Conservation (phyloP, 2,888 invertebrate species). For the Ormyrus rosae region DNA sequence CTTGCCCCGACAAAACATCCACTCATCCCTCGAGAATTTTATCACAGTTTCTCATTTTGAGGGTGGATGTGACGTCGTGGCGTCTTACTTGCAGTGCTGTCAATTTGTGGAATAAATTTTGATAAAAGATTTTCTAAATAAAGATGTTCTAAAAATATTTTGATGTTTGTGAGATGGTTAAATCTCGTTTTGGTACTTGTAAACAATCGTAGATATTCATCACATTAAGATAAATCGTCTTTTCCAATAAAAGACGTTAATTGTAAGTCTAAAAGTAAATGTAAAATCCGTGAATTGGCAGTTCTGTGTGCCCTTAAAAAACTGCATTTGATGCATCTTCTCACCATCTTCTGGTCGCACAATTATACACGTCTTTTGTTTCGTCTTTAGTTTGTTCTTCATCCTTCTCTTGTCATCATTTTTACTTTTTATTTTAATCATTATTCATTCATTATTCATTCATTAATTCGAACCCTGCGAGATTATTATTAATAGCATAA, state of each 20-base stretch:
- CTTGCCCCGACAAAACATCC: conserved; percentile 17
- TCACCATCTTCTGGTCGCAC: conserved; percentile 47
- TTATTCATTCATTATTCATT: conserved; percentile 7
- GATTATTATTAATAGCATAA: conserved; percentile 32
- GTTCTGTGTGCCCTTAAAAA: conserved; percentile 15
- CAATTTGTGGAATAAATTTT: conserved; percentile 49
- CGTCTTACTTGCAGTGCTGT: conserved; percentile 31
- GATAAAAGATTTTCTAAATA: conserved; percentile 47
- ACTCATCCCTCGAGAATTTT: background rate
- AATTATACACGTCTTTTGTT: conserved; percentile 39
- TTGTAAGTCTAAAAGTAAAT: background rate
- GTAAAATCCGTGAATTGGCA: conserved; percentile 36
- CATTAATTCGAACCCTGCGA: conserved; percentile 17
- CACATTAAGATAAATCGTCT: background rate
- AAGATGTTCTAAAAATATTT: conserved; percentile 41
- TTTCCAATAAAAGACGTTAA: conserved; percentile 5
- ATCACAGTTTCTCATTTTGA: background rate
- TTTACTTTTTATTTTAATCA: conserved; percentile 2
- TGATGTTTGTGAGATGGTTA: conserved; percentile 26
- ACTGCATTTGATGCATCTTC: conserved; percentile 40
- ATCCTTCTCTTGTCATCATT: conserved; percentile 1
- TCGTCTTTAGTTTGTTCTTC: background rate
- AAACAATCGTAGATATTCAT: conserved; percentile 23
- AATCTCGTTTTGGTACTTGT: conserved; percentile 33
- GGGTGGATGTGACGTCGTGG: background rate